Percentiles rank a stretch among this genome's conserved stretches.
Evolutionary conservation across 1,140 invertebrate genomes (phyloP).

Genomic region (Apis florea): DNA sequence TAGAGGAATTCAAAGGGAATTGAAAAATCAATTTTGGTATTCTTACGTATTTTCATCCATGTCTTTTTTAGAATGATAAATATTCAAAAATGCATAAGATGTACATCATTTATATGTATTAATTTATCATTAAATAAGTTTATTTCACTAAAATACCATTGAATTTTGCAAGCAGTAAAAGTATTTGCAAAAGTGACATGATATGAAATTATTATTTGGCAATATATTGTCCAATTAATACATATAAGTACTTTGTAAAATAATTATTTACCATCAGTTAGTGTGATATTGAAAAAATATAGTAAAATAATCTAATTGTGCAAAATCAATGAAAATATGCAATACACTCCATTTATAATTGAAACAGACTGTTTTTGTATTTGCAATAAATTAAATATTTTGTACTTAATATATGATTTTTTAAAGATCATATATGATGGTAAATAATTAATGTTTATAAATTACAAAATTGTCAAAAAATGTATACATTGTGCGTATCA

Average conservation of each 20-base stretch:
- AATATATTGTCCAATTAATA: slow-evolving; percentile 62
- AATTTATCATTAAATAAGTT: slow-evolving; percentile 54
- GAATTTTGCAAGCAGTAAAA: slow-evolving; percentile 15
- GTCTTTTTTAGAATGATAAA: slow-evolving; percentile 43
- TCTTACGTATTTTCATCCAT: slow-evolving; percentile 30
- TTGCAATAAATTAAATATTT: slow-evolving; percentile 21
- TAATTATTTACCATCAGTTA: slow-evolving; percentile 66
- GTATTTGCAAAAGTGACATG: slow-evolving; percentile 20
- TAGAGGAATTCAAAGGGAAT: slow-evolving; percentile 53
- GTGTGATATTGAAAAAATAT: slow-evolving; percentile 22
- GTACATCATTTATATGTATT: slow-evolving; percentile 39
- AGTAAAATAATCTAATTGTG: slow-evolving; percentile 15
- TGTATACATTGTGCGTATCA: slow-evolving; percentile 62
- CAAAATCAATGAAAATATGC: slow-evolving; percentile 10
- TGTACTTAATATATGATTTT: slow-evolving; percentile 30
- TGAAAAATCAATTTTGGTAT: slow-evolving; percentile 60
- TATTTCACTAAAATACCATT: slow-evolving; percentile 39
- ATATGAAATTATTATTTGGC: slow-evolving; percentile 42
- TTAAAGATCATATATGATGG: slow-evolving; percentile 51
- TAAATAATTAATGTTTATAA: slow-evolving; percentile 69
- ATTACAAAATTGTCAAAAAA: slow-evolving; percentile 59
- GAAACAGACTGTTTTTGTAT: slow-evolving; percentile 11
- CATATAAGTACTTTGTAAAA: slow-evolving; percentile 60
- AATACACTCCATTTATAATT: background rate
- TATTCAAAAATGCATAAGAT: slow-evolving; percentile 26